Percentiles rank a stretch among this genome's conserved stretches.
phyloP scores from a whole-genome alignment of 2,113 vertebrate genomes.

The Corvus cornix region DNA sequence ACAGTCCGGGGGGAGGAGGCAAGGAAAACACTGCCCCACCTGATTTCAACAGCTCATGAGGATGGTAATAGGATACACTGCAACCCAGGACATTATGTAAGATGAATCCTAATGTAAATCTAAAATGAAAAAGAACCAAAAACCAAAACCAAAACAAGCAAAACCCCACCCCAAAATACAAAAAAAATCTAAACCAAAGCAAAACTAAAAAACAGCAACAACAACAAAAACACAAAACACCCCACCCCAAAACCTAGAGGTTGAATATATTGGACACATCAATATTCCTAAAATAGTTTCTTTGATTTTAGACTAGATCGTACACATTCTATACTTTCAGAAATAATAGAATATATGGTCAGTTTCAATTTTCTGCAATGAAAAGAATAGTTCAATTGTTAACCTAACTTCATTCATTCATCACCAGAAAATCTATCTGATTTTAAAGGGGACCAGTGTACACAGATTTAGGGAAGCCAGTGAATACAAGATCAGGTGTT shows the following conservation, averaged over 20 bases:
- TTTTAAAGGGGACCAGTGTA: neutral
- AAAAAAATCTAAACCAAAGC: neutral
- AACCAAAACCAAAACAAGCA: neutral
- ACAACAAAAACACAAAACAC: neutral
- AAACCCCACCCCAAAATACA: neutral
- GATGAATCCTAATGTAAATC: neutral
- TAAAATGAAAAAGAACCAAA: neutral
- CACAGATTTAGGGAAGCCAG: neutral
- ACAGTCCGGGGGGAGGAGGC: no score
- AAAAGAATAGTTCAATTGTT: neutral
- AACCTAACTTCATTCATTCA: neutral
- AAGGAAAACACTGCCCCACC: no score
- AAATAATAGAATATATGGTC: neutral
- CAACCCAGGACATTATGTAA: neutral
- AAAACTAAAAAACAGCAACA: neutral
- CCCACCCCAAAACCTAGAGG: neutral
- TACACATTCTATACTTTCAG: neutral
- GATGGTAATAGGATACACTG: no score
- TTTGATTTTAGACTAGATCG: neutral
- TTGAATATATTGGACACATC: neutral
- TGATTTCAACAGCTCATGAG: no score
- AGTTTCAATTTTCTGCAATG: neutral
- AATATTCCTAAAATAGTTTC: neutral
- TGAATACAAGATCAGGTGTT: neutral
- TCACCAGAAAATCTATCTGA: neutral